Base-by-base conservation (phyloP, 2,113 vertebrate species). In the Empidonax traillii region DNA sequence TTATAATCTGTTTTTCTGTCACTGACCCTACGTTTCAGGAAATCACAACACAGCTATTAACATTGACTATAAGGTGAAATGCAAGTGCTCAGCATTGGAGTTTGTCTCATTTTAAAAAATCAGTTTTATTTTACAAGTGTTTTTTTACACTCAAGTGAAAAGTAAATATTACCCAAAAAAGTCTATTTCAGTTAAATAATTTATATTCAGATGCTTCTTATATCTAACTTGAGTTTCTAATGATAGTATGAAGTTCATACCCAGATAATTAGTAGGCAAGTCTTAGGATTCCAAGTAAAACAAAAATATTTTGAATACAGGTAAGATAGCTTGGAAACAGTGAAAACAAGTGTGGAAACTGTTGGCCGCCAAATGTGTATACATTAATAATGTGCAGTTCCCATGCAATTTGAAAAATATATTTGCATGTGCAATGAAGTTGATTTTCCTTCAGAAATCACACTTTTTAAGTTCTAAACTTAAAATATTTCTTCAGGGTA, bases 21-120 rank as follows among this genome's bases (percentile, higher is more conserved):
- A 84, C 67, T 92, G 81, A 93, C 59, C 89, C 84, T 83, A 56
- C 74, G 79, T 97, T 96, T 97, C 33, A 65, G 94, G 51, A 86
- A 91, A 93, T 95, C 76, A 81, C 89, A 91, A 91, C 73, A 83
- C 87, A 91, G 72, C 74, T 68, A 59, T 93, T 93, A 97, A 81
- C 53, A 71, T 35, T 97, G 88, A 90, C 86, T 91, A 16, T 71
- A 69, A 97, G 72, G 76, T 95, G 90, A 95, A 96, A 94, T 14
- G 27, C 91, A 80, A 69, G 9, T 12, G 31, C 12, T 81, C 37
- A 81, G 6, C 9, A 23, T 8, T 46, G n/a, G 25, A 49, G 4
- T 58, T 8, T 43, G 46, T 63, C 13, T 58, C 24, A 14, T 65
- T 46, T 27, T 22, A 33, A 30, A 67, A n/a, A 59, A 65, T 21